Evolutionary conservation across 2,797 vertebrate genomes (phyloP).

Genomic region (Thunnus albacares): DNA sequence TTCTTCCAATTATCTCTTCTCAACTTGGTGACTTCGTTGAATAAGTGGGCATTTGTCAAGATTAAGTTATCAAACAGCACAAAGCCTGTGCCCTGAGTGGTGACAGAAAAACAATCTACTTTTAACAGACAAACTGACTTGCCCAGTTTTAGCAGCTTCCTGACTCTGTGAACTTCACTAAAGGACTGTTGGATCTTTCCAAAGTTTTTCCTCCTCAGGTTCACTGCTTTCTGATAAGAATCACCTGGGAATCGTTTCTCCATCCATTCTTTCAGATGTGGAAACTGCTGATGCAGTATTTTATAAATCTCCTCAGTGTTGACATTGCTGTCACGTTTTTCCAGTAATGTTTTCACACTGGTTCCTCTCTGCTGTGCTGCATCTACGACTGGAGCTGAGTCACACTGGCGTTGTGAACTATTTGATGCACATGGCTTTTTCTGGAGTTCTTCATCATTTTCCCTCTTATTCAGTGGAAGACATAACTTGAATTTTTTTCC

Average conservation of each 20-base stretch:
- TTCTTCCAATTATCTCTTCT: background rate
- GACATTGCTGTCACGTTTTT: rapidly evolving
- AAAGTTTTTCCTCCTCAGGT: constrained; percentile 21
- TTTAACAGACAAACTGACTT: constrained; percentile 37
- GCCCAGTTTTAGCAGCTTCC: background rate
- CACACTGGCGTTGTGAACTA: rapidly evolving
- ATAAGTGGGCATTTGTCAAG: constrained; percentile 45
- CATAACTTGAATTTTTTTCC: constrained; percentile 10
- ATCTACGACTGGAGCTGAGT: rapidly evolving
- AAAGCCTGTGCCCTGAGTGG: constrained; percentile 63
- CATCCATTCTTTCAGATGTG: background rate
- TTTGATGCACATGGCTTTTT: background rate
- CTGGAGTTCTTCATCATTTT: background rate
- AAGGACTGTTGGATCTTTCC: constrained; percentile 49
- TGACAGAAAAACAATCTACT: rapidly evolving
- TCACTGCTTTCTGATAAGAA: background rate
- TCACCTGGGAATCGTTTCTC: constrained; percentile 9
- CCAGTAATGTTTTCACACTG: background rate
- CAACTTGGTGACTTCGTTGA: rapidly evolving
- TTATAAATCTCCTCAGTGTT: rapidly evolving
- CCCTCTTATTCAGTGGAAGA: background rate
- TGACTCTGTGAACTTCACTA: constrained; percentile 43
- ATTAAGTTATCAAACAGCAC: constrained; percentile 42
- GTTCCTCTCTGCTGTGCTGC: background rate
- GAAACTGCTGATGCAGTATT: background rate